Percentiles rank a stretch among this genome's conserved stretches.
phyloP scores from a whole-genome alignment of 2,797 vertebrate species.

The Channallabes apus region DNA sequence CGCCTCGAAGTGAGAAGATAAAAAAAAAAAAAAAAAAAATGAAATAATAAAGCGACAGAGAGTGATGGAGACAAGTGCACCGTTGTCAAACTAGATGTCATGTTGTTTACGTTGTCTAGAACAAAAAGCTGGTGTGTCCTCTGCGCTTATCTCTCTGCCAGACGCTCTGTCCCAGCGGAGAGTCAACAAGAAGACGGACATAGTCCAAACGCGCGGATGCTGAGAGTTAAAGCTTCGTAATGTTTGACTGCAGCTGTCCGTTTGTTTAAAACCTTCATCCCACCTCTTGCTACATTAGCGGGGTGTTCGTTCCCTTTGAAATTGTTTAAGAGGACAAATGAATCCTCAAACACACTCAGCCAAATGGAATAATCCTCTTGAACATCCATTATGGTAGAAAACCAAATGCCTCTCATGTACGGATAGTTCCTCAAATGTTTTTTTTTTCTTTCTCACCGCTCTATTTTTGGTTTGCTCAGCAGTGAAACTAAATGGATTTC shows the following conservation, averaged over 20 bases:
- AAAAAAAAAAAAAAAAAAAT: neutral
- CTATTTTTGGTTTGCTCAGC: slow-evolving; percentile 41
- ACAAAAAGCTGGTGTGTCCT: slow-evolving; percentile 59
- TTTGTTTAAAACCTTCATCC: slow-evolving; percentile 47
- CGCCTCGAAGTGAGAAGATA: slow-evolving; percentile 10
- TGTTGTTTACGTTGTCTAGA: slow-evolving; percentile 51
- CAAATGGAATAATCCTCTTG: slow-evolving; percentile 49
- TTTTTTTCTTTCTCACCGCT: slow-evolving; percentile 12
- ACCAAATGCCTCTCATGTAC: slow-evolving; percentile 37
- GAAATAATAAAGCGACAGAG: neutral
- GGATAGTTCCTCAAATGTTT: slow-evolving; percentile 42
- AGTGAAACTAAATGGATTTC: slow-evolving; percentile 37
- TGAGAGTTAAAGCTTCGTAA: slow-evolving; percentile 25
- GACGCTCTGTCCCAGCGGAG: slow-evolving; percentile 30
- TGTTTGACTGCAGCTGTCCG: slow-evolving; percentile 46
- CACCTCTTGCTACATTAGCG: slow-evolving; percentile 29
- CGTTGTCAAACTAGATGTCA: slow-evolving; percentile 43
- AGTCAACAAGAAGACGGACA: slow-evolving; percentile 48
- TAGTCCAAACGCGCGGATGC: slow-evolving; percentile 1
- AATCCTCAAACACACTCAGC: slow-evolving; percentile 44
- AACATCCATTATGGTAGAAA: slow-evolving; percentile 45
- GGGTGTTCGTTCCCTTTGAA: slow-evolving; percentile 37
- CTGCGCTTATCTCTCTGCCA: slow-evolving; percentile 53
- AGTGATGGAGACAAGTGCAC: slow-evolving; percentile 26
- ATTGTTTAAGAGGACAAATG: slow-evolving; percentile 38